Conservation (phyloP, 2,113 vertebrate species). For the Protobothrops mucrosquamatus region DNA sequence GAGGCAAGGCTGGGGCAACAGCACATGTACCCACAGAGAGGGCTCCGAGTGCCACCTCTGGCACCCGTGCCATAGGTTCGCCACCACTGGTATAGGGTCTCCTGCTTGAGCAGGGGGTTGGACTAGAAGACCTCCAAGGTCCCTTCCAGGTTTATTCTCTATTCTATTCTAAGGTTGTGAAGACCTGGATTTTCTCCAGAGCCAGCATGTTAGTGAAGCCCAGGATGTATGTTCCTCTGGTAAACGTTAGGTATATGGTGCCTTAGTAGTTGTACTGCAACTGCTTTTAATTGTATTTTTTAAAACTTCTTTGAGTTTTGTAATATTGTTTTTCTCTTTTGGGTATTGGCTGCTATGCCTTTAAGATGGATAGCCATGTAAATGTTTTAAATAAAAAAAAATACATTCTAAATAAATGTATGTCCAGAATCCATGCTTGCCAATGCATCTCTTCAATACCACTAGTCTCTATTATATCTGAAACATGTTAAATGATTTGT, state of each 20-base stretch:
- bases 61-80: no score
- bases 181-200: background rate
- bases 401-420: background rate
- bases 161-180: background rate
- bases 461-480: background rate
- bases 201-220: background rate
- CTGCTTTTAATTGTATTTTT: background rate
- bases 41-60: no score
- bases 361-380: background rate
- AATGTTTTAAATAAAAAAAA: background rate
- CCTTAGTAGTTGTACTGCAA: background rate
- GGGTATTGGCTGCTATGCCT: background rate
- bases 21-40: no score
- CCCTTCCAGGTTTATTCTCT: background rate
- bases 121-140: background rate
- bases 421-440: background rate
- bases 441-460: background rate
- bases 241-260: background rate
- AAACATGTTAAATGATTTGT: conserved; percentile 45
- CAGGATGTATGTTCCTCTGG: background rate
- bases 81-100: background rate
- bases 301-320: background rate
- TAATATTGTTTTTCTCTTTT: background rate
- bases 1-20: no score
- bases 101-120: background rate